Conservation (phyloP, 2,888 invertebrate genomes). For the Leptopterna dolabrata region DNA sequence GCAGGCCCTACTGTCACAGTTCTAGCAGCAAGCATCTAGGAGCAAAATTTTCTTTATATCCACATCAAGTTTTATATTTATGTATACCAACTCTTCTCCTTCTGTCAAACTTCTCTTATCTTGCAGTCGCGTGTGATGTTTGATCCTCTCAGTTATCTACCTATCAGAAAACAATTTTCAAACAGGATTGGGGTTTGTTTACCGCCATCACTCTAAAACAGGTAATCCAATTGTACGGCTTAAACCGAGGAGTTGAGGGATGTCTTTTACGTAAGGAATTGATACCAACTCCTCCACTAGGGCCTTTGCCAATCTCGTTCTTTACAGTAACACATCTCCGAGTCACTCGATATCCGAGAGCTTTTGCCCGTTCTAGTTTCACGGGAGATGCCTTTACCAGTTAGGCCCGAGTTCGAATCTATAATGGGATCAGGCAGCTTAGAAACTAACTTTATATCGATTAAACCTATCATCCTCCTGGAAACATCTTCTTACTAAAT, state of each 20-base stretch:
- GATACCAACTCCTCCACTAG: neutral
- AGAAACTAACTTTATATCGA: neutral
- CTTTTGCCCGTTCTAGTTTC: neutral
- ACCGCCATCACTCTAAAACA: neutral
- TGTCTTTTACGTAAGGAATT: constrained; percentile 25
- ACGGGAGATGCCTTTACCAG: neutral
- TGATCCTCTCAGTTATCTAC: too few relatives aligned
- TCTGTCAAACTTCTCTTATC: too few relatives aligned
- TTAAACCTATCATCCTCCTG: neutral
- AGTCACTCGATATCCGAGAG: neutral
- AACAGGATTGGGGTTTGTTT: neutral
- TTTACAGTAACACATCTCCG: neutral
- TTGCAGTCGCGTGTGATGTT: too few relatives aligned
- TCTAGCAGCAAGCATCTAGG: too few relatives aligned
- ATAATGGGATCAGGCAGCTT: neutral
- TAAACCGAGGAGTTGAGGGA: constrained; percentile 24
- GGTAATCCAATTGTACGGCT: constrained; percentile 20
- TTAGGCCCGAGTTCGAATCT: neutral
- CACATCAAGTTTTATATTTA: too few relatives aligned
- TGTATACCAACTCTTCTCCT: too few relatives aligned
- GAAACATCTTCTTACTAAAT: neutral
- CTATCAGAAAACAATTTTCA: too few relatives aligned
- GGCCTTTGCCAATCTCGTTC: neutral
- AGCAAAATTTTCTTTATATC: too few relatives aligned
- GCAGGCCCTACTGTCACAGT: too few relatives aligned